Conservation (phyloP, 2,113 vertebrate genomes). For the Tonatia bakeri region DNA sequence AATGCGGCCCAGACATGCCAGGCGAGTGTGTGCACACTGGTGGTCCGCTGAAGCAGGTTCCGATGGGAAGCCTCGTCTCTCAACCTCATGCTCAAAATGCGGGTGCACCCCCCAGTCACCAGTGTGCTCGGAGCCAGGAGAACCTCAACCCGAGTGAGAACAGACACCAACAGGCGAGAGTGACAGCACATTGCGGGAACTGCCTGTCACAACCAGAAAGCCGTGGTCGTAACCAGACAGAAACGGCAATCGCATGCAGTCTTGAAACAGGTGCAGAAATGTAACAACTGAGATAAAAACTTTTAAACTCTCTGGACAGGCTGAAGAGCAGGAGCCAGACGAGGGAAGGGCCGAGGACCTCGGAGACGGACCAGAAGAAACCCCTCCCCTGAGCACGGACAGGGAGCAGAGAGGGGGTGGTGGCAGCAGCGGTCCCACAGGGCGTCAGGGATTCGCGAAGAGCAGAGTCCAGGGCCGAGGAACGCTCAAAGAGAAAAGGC, state of each 20-base stretch:
- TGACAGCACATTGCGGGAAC: accelerated
- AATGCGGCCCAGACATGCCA: not conserved
- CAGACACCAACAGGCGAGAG: not conserved
- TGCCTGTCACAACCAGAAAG: no score
- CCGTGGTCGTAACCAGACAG: accelerated
- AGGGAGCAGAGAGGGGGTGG: not conserved
- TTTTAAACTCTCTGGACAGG: not conserved
- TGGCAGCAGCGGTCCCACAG: not conserved
- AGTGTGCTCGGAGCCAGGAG: not conserved
- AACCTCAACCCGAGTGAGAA: not conserved
- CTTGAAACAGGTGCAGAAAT: not conserved
- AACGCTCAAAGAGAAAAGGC: not conserved
- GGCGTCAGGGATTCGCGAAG: not conserved
- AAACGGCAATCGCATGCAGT: not conserved
- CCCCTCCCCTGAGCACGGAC: not conserved
- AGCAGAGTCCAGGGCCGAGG: not conserved
- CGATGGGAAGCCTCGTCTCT: not conserved
- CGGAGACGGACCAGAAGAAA: not conserved
- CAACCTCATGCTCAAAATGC: not conserved
- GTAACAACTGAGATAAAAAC: not conserved
- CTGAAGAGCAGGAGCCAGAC: not conserved
- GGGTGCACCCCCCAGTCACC: not conserved
- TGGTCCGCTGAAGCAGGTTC: not conserved
- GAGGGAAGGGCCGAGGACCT: not conserved
- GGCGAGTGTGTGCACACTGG: accelerated